These are phyloP conservation scores for Chrysolina oricalcia DNA, from an alignment of 2,888 invertebrate genomes.

Conservation along the genomic window DNA sequence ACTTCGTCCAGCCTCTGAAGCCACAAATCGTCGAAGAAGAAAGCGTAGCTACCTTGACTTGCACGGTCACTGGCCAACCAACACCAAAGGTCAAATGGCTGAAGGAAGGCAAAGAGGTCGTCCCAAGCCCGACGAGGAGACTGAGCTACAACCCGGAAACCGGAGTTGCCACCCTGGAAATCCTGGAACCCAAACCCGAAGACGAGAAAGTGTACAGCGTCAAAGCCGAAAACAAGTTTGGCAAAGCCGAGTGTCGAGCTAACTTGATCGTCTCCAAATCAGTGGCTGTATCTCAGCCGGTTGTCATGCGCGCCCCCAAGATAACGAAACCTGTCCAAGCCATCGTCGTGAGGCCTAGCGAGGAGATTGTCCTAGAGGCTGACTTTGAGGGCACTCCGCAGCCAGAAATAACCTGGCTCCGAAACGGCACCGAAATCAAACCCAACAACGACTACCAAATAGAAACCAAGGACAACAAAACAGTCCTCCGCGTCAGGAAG, in stretches of 20 bases:
- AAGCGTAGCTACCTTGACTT: conserved; percentile 78
- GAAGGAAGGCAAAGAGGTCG: conserved; percentile 77
- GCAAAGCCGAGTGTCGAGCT: conserved; percentile 82
- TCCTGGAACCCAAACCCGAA: conserved; percentile 78
- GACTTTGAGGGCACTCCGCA: conserved; percentile 82
- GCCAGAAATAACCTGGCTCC: conserved; percentile 88
- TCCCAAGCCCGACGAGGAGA: conserved; percentile 74
- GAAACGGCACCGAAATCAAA: conserved; percentile 85
- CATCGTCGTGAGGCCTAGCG: conserved; percentile 80
- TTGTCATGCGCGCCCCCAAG: conserved; percentile 79
- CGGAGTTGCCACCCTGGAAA: conserved; percentile 78
- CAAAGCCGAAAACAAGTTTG: conserved; percentile 82
- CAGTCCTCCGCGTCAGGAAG: conserved; percentile 79
- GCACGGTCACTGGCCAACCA: conserved; percentile 81
- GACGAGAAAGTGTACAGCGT: conserved; percentile 83
- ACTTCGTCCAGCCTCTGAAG: conserved; percentile 79
- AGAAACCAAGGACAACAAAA: conserved; percentile 76
- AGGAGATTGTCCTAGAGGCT: conserved; percentile 81
- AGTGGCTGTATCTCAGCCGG: conserved; percentile 72
- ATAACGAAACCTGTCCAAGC: conserved; percentile 87
- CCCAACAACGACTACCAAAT: conserved; percentile 78
- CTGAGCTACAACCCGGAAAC: conserved; percentile 77
- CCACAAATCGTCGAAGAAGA: conserved; percentile 79
- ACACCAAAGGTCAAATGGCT: conserved; percentile 83
- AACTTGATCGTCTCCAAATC: conserved; percentile 78